Base-by-base conservation (phyloP, 2,888 invertebrate genomes). In the Lasioglossum villosulum region DNA sequence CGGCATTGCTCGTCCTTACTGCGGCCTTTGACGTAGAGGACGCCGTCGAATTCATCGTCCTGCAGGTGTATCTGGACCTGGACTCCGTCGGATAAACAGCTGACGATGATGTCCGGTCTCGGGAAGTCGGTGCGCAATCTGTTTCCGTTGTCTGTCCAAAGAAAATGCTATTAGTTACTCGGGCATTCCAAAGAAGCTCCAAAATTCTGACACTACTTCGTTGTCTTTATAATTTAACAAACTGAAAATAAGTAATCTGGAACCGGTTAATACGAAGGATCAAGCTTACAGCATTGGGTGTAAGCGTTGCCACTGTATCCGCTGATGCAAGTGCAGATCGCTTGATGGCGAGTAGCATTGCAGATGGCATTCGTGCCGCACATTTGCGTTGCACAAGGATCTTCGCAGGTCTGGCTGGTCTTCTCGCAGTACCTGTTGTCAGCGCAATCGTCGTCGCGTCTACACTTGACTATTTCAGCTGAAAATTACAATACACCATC, bases 1-100 rank as follows among this genome's bases (percentile, higher is more conserved):
- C 98, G 96, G 94, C 99, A 99, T 86, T 98, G 97, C 94, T 98
- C 98, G 92, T 99, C 98, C 95, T 99, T 98, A 94, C 98, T 98
- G 95, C 98, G 98, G 52, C 99, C 98, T 95, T 99, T 99, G 0
- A 99, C 99, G 93, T 99, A 99, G 2, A 99, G 95, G 0, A 99
- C 97, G 27, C 99, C 99, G 92, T 98, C 98, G 94, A 98, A 99
- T 30, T 93, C 94, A 78, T 93, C 92, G 74, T 93, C 92, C 91
- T 96, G 96, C 91, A 97, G 96, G 92, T 97, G 97, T 73, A 98
- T 97, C 93, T 97, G 97, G 0, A 99, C 98, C 94, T 98, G 97
- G 14, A 99, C 98, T 59, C 99, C 99, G 94, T 99, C 98, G 23
- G 98, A 98, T 88, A 98, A 95, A 95, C 99, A 99, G 92, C 97